These are phyloP conservation scores for Allygus modestus DNA, from an alignment of 2,888 invertebrate species.

Conservation along the genomic window DNA sequence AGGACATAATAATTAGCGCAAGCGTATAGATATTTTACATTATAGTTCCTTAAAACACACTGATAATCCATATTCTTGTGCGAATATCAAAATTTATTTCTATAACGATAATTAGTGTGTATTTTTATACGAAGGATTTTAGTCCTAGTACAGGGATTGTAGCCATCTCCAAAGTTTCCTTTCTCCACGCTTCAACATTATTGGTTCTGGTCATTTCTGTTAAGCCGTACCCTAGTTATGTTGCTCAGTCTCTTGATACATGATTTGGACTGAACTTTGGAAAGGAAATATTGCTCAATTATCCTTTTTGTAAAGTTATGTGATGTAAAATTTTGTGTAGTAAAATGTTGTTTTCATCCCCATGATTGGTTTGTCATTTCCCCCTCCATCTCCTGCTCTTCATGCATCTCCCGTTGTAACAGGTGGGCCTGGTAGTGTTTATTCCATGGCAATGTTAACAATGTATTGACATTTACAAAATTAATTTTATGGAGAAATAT, in stretches of 20 bases:
- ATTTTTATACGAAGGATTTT: conserved; percentile 34
- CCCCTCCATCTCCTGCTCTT: no score
- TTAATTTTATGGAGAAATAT: no score
- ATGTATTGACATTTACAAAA: no score
- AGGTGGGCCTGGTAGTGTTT: no score
- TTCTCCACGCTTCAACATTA: background rate
- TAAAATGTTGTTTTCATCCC: conserved; percentile 61
- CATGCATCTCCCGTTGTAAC: no score
- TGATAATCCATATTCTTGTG: background rate
- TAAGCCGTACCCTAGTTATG: background rate
- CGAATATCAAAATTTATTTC: conserved; percentile 35
- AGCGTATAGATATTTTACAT: background rate
- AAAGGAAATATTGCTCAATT: conserved; percentile 68
- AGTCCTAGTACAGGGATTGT: conserved; percentile 13
- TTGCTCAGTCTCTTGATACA: conserved; percentile 35
- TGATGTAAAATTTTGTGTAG: conserved; percentile 65
- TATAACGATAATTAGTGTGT: conserved; percentile 10
- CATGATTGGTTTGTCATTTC: background rate
- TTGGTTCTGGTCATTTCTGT: conserved; percentile 55
- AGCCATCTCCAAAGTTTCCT: background rate
- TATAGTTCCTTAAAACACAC: conserved; percentile 38
- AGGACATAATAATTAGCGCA: background rate
- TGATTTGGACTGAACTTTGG: conserved; percentile 65
- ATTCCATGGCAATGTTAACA: no score
- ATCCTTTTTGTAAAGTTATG: conserved; percentile 66